Percentiles rank a stretch among this genome's conserved stretches.
These are phyloP conservation scores for Pygoscelis adeliae DNA, from an alignment of 2,113 vertebrate genomes.

Conservation along the genomic window DNA sequence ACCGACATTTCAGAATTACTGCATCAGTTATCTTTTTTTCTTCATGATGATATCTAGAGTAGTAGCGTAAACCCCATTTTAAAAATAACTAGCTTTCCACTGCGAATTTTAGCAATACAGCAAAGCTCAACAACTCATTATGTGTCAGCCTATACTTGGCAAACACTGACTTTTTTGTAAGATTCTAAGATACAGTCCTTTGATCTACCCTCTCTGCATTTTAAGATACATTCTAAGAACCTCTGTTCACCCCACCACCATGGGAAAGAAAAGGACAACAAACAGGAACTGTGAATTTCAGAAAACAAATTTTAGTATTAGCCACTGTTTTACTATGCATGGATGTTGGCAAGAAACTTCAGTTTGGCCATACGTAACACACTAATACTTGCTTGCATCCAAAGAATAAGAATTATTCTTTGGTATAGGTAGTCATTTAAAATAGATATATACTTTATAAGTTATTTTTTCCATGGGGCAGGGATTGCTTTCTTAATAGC, in stretches of 20 bases:
- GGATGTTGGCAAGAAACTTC: not conserved
- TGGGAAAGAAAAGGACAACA: not conserved
- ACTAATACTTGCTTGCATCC: not conserved
- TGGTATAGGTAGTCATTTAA: not conserved
- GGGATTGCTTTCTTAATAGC: not conserved
- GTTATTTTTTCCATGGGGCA: not conserved
- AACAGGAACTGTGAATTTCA: not conserved
- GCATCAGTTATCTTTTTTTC: not conserved
- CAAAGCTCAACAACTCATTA: not conserved
- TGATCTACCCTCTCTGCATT: not conserved
- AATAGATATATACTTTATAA: not conserved
- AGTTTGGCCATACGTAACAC: not conserved
- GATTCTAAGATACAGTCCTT: not conserved
- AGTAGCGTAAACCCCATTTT: not conserved
- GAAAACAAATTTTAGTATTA: not conserved
- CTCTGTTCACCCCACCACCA: not conserved
- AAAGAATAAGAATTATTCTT: not conserved
- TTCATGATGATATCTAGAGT: not conserved
- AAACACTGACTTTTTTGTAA: not conserved
- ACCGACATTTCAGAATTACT: not conserved
- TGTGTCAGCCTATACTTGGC: not conserved
- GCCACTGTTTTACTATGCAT: not conserved
- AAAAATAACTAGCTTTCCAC: not conserved
- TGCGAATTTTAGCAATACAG: not conserved
- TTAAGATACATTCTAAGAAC: not conserved